Base-by-base conservation (phyloP, 2,888 invertebrate species). In the Amblyjoppa fuscipennis region DNA sequence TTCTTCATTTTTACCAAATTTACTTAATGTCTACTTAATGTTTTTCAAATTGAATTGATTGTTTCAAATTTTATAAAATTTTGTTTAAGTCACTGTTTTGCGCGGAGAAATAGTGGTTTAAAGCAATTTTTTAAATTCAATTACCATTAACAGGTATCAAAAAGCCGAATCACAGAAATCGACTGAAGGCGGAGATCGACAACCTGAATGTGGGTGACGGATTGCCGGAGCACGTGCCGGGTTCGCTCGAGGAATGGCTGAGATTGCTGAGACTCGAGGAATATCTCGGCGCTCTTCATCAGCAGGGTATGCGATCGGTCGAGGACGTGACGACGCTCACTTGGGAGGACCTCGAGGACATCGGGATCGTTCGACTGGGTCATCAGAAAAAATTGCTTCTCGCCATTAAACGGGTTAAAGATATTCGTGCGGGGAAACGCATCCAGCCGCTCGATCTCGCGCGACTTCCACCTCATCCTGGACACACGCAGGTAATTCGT, bases 301-400 rank as follows among this genome's bases (percentile, higher is more conserved):
- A 97, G 88, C 99, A 99, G 95, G 98, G 98, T 77, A 99, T 99
- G 95, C 96, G 97, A 92, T 98, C 98, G 7, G 98, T 99, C 61
- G 98, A 98, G 91, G 98, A 98, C 94, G 98, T 99, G 79, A 98
- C 98, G 49, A 98, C 99, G 93, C 96, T 99, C 78, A 98, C 98
- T 84, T 99, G 99, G 99, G 99, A 99, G 93, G 99, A 99, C 95
- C 96, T 99, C 93, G 99, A 99, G 95, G 99, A 99, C 93, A 98
- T 99, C 94, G 98, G 98, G 81, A 98, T 98, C 92, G 97, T 98
- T 34, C 97, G 98, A 92, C 95, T 98, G 92, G 99, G 99, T 51
- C 99, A 99, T 94, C 99, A 99, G 95, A 99, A 99, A 96, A 98
- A 99, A 95, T 97, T 99, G 90, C 96, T 99, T 93, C 95, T 99